Base-by-base conservation (phyloP, 2,888 invertebrate species). In the Deilephila elpenor region DNA sequence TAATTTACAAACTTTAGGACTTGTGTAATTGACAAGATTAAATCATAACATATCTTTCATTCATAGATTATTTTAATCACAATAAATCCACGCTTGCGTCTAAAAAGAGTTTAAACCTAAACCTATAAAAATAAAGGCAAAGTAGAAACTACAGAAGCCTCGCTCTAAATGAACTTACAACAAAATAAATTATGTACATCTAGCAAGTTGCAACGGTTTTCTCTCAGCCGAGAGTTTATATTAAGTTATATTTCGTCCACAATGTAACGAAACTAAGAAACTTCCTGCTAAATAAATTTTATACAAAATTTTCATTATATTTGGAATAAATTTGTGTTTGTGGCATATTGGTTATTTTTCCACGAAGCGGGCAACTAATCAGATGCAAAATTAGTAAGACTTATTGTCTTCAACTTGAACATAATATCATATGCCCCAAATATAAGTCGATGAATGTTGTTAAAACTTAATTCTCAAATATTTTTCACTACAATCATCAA, bases 51-150 rank as follows among this genome's bases (percentile, higher is more conserved):
- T 8, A 14, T 60, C 14, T 5, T 5, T 19, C 19, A 3, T 14
- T 32, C 6, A 61, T 17, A 61, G 32, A 19, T 29, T 17, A 29
- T 29, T 61, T 29, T 61, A 6, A 19, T 19, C 8, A 61, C 6
- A 34, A 1, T 11, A 32, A 61, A 37, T 8, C 25, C 20, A 44
- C 14, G 51, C 67, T 51, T 44, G 20, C 37, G 20, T 20, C 5
- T 44, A 44, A 51, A 67, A 17, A 11, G 14, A 19, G 11, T n/a
- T 67, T 17, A 19, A 64, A 64, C 71, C 71, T 79, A 78, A 73
- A 76, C 72, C 75, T 67, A 25, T 25, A 78, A 79, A 77, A 44
- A 25, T 20, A 51, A 37, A 67, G 20, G 11, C 20, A 44, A 25
- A 25, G 67, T 20, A 20, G 25, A 67, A 67, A 25, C 6, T 44